Conservation (phyloP, 2,888 invertebrate genomes). For the Synergus itoensis region DNA sequence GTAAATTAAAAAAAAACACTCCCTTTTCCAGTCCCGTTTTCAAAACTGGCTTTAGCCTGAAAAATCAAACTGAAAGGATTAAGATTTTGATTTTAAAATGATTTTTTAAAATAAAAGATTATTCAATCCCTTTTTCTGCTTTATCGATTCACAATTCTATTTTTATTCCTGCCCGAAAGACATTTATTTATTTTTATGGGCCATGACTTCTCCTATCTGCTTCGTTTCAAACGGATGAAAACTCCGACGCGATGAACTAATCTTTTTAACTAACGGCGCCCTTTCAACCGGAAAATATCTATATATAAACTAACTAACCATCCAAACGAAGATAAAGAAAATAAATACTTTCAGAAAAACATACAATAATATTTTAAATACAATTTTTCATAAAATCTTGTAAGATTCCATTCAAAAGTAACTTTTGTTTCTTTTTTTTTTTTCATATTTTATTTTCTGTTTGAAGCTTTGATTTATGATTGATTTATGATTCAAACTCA, state of each 20-base stretch:
- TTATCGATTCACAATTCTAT: not conserved
- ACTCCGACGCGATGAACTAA: constrained; percentile 4
- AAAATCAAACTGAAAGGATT: too few species aligned
- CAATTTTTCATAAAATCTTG: too few species aligned
- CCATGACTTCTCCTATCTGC: constrained; percentile 24
- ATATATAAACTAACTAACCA: not conserved
- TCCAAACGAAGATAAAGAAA: not conserved
- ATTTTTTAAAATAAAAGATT: not conserved
- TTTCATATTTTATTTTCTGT: not conserved
- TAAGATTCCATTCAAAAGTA: not conserved
- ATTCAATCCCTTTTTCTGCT: not conserved
- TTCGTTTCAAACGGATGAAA: constrained; percentile 34
- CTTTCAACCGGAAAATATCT: constrained; percentile 9
- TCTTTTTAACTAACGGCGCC: constrained; percentile 29
- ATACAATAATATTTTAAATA: too few species aligned
- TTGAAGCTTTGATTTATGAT: not conserved
- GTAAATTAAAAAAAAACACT: not conserved
- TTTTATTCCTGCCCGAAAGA: not conserved
- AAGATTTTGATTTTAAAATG: too few species aligned
- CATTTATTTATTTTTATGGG: constrained; percentile 9
- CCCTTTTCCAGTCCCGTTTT: too few species aligned
- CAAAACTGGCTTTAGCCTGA: too few species aligned
- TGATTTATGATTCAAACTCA: not conserved
- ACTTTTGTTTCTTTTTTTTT: not conserved
- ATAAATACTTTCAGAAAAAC: not conserved